Conservation (phyloP, 2,113 vertebrate species). For the Tiliqua scincoides region DNA sequence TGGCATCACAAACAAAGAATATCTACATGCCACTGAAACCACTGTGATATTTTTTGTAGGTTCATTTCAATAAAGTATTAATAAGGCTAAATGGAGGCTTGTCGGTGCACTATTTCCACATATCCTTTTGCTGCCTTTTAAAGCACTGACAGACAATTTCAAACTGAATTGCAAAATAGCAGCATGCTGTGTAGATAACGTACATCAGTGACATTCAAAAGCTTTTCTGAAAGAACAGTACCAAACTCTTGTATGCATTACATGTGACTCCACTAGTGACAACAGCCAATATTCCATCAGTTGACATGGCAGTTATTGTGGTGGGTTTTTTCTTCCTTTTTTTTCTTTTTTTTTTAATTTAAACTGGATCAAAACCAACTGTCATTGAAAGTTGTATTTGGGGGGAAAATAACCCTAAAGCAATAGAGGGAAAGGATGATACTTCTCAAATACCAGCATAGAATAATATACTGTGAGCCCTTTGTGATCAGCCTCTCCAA, state of each 20-base stretch:
- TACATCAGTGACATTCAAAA: slow-evolving; percentile 20
- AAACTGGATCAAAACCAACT: not conserved
- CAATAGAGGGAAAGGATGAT: not conserved
- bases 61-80: slow-evolving; percentile 14
- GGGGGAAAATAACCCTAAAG: not conserved
- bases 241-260: not conserved
- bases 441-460: not conserved
- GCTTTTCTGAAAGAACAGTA: not conserved
- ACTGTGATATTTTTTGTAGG: not conserved
- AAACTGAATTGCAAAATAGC: slow-evolving; percentile 15
- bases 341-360: not conserved
- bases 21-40: not conserved
- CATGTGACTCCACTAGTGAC: slow-evolving; percentile 1
- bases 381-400: not conserved
- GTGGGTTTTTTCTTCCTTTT: too few relatives aligned
- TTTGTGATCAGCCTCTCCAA: not conserved
- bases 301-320: not conserved
- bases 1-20: not conserved
- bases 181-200: not conserved
- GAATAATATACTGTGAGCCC: not conserved
- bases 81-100: slow-evolving; percentile 15
- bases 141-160: slow-evolving; percentile 13
- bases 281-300: not conserved
- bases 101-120: not conserved
- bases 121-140: slow-evolving; percentile 7